These are phyloP conservation scores for Neosalanx taihuensis DNA, from an alignment of 2,797 vertebrate genomes.

Conservation along the genomic window DNA sequence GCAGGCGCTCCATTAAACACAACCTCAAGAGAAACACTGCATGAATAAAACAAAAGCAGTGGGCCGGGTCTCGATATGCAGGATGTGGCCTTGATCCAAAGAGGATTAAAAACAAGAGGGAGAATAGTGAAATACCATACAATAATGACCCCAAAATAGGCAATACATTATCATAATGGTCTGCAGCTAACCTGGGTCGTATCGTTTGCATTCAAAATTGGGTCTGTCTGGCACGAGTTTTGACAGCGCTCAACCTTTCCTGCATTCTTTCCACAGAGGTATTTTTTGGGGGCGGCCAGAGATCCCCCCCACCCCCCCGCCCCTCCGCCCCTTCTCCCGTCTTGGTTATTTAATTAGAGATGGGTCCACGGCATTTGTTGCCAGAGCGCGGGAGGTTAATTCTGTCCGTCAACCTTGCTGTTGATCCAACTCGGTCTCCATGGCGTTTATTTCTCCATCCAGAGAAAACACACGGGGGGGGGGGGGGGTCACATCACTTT, in stretches of 20 bases:
- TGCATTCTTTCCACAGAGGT: not conserved
- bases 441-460: conserved; percentile 28
- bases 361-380: conserved; percentile 42
- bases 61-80: conserved; percentile 46
- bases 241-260: conserved; percentile 8
- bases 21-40: conserved; percentile 53
- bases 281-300: conserved; percentile 18
- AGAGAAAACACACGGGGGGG: conserved; percentile 3
- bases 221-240: not conserved
- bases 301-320: no score
- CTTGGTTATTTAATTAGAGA: conserved; percentile 39
- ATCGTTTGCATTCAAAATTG: not conserved
- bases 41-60: conserved; percentile 59
- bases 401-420: conserved; percentile 38
- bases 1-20: conserved; percentile 57
- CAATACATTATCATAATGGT: conserved; percentile 34
- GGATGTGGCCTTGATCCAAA: conserved; percentile 53
- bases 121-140: conserved; percentile 44
- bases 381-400: conserved; percentile 40
- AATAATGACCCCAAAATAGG: conserved; percentile 49
- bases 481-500: not conserved
- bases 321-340: not conserved
- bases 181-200: conserved; percentile 35
- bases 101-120: conserved; percentile 31
- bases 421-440: conserved; percentile 33